Base-by-base conservation (phyloP, 1,140 invertebrate species). In the Ceratina australensis region DNA sequence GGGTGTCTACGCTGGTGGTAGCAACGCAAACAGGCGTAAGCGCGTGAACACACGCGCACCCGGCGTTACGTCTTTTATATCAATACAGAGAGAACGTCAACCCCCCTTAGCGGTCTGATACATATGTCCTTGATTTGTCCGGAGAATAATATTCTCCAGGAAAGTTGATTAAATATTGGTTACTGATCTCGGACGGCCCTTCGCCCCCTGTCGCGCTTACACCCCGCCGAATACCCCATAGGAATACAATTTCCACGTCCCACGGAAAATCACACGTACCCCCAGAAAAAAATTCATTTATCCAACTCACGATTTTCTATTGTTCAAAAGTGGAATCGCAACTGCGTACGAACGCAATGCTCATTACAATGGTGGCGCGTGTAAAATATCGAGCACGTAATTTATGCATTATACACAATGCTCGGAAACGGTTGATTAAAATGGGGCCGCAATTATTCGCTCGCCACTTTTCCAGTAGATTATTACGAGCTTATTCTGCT, bases 111-210 rank as follows among this genome's bases (percentile, higher is more conserved):
- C 65, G 74, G 80, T 81, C 80, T 77, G 79, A 83, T 90, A 88
- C 90, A 91, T 90, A 91, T 91, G 90, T 91, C 90, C 89, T 90
- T 91, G 89, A 91, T 91, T 91, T 91, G 88, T 90, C 88, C 79
- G 76, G 87, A 91, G 89, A 91, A 91, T 91, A 90, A 90, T 90
- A 88, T 87, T 89, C 89, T 89, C 81, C 86, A 85, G 88, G 80
- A 89, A 89, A 90, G 88, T 90, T 90, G 89, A 90, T 91, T 91
- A 91, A 92, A 90, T 90, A 91, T 91, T 91, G 88, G 89, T 90
- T 87, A 88, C 78, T 75, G 85, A 85, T 85, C 83, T 84, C 82
- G 75, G 20, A 79, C 56, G 42, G 16, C 67, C 71, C 82, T 69
- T 59, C 61, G 42, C 33, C 82, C 77, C 84, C 82, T 72, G 83